phyloP scores from a whole-genome alignment of 2,888 invertebrate genomes.

The Acleris holmiana region DNA sequence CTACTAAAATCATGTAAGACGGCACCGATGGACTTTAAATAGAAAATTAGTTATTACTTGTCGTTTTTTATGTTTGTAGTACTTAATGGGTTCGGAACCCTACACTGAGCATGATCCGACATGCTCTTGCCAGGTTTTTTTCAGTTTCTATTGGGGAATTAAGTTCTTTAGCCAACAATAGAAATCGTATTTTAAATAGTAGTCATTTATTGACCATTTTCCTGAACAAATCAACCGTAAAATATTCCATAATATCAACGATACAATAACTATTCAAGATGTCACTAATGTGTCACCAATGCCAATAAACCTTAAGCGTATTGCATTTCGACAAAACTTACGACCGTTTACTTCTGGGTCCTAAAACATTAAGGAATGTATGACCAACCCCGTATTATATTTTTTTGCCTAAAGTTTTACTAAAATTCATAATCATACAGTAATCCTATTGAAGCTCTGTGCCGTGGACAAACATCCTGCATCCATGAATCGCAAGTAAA shows the following conservation, averaged over 20 bases:
- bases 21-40: no score
- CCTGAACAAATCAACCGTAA: conserved; percentile 19
- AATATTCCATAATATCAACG: conserved; percentile 24
- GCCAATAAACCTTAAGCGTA: background rate
- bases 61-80: no score
- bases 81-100: no score
- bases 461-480: conserved; percentile 73
- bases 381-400: conserved; percentile 34
- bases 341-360: background rate
- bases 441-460: conserved; percentile 49
- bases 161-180: conserved; percentile 3
- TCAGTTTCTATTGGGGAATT: background rate
- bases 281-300: conserved; percentile 12
- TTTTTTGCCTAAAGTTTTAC: conserved; percentile 42
- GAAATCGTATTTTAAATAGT: background rate
- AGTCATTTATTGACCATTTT: conserved; percentile 16
- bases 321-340: background rate
- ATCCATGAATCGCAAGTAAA: conserved; percentile 72
- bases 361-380: conserved; percentile 12
- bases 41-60: no score
- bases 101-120: no score
- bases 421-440: conserved; percentile 43
- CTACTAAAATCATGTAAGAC: no score
- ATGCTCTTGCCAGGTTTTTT: no score
- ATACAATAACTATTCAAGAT: conserved; percentile 29